phyloP scores from a whole-genome alignment of 2,797 vertebrate genomes.

The Merluccius polli region DNA sequence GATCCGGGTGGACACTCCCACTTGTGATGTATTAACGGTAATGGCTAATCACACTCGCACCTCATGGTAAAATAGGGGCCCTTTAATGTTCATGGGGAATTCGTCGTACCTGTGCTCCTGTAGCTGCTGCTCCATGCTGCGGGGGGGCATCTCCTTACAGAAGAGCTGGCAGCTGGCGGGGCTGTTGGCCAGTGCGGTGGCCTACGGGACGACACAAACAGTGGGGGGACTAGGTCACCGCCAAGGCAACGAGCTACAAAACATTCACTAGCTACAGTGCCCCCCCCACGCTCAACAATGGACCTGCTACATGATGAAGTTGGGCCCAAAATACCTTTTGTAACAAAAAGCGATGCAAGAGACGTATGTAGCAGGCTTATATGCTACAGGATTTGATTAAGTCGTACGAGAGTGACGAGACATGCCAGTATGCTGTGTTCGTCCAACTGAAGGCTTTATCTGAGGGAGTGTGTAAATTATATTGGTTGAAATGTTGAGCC shows the following conservation, averaged over 20 bases:
- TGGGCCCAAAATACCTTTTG: constrained; percentile 1
- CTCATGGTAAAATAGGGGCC: too few relatives aligned
- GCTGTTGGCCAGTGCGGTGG: constrained; percentile 80
- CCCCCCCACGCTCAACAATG: neutral
- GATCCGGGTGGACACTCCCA: too few relatives aligned
- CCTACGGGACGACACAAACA: constrained; percentile 48
- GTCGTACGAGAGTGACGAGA: neutral
- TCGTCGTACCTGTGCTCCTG: constrained; percentile 90
- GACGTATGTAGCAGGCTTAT: neutral
- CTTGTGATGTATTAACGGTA: too few relatives aligned
- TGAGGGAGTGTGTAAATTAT: neutral
- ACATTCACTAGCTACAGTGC: neutral
- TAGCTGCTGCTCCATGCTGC: constrained; percentile 95
- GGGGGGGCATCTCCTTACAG: constrained; percentile 88
- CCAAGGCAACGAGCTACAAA: constrained; percentile 19
- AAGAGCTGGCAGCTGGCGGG: constrained; percentile 90
- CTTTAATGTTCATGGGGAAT: too few relatives aligned
- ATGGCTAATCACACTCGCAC: too few relatives aligned
- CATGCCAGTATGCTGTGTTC: neutral
- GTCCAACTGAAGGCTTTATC: neutral
- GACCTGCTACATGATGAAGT: neutral
- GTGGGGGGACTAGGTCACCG: constrained; percentile 25
- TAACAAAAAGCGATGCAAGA: neutral
- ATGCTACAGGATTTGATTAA: neutral
- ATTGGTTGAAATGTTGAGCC: neutral